Base-by-base conservation (phyloP, 2,113 vertebrate genomes). In the Chloroceryle aenea region DNA sequence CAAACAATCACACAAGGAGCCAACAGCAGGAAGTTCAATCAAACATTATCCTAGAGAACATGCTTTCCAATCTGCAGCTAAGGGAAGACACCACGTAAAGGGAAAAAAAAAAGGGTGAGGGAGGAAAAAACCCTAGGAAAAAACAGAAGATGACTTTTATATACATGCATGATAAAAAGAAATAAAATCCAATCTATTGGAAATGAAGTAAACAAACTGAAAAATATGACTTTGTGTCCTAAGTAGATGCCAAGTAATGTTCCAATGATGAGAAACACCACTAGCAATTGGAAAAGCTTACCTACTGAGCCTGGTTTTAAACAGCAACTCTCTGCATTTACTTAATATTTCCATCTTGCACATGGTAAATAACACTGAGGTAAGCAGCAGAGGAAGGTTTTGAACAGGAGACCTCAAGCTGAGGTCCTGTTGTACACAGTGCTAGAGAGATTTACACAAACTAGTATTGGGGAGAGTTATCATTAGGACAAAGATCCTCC, bases 11-110 rank as follows among this genome's bases (percentile, higher is more conserved):
- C 21, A 59, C 29, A 90, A 71, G 30, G 55, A 94, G 85, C 27
- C 78, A 82, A 80, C 6, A 88, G 30, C 16, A 75, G 95, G 90
- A 90, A 1, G 3, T 71, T 67, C 26, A 63, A 38, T 75, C 79
- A 73, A 84, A 61, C 47, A 45, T 66, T 47, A 96, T 32, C 68
- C 92, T 36, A 81, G 61, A 80, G 69, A 96, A 36, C 79, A 73
- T 61, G 77, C 82, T 92, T 96, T 94, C 78, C 78, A 89, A 42
- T 61, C 72, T 64, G 47, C n/a, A 17, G 32, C 47, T 80, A 89
- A 72, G 59, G 15, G 11, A 95, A 67, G 9, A 78, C 9, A 75
- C 16, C 50, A 78, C 10, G 20, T 43, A 91, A 87, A 88, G 13
- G 14, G 29, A 90, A 89, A 25, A 84, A 36, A 52, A 52, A 52